Percentiles rank a stretch among this genome's conserved stretches.
Evolutionary conservation across 2,888 invertebrate species (phyloP).

Genomic region (Trilocha varians): DNA sequence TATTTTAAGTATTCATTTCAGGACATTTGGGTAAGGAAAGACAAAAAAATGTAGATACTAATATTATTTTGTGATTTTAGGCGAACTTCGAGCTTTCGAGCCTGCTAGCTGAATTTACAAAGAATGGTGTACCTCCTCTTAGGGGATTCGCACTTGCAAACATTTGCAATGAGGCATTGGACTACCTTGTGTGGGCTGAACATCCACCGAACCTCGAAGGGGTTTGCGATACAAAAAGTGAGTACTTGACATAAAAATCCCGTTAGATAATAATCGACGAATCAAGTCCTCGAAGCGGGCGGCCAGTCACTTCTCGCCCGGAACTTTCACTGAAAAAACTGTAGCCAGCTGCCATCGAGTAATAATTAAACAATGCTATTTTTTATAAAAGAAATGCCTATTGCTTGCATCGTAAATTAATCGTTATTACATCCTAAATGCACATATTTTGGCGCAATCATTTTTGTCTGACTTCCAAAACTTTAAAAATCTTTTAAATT

Average conservation of each 20-base stretch:
- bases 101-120: slow-evolving; percentile 31
- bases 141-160: slow-evolving; percentile 27
- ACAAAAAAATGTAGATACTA: not conserved
- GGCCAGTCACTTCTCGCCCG: not conserved
- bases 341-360: too few relatives aligned
- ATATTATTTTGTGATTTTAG: slow-evolving; percentile 24
- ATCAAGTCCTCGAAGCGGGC: not conserved
- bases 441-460: too few relatives aligned
- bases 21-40: too few relatives aligned
- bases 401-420: too few relatives aligned
- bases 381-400: too few relatives aligned
- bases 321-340: too few relatives aligned
- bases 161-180: slow-evolving; percentile 27
- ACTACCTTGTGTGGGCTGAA: slow-evolving; percentile 36
- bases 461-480: too few relatives aligned
- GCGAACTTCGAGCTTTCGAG: slow-evolving; percentile 31
- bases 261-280: not conserved
- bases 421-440: too few relatives aligned
- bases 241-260: slow-evolving; percentile 19
- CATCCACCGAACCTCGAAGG: slow-evolving; percentile 24
- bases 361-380: too few relatives aligned
- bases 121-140: slow-evolving; percentile 34
- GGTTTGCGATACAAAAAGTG: slow-evolving; percentile 31
- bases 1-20: too few relatives aligned
- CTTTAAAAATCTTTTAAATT: too few relatives aligned